These are phyloP conservation scores for Bombus impatiens DNA, from an alignment of 1,140 invertebrate genomes.

Conservation along the genomic window DNA sequence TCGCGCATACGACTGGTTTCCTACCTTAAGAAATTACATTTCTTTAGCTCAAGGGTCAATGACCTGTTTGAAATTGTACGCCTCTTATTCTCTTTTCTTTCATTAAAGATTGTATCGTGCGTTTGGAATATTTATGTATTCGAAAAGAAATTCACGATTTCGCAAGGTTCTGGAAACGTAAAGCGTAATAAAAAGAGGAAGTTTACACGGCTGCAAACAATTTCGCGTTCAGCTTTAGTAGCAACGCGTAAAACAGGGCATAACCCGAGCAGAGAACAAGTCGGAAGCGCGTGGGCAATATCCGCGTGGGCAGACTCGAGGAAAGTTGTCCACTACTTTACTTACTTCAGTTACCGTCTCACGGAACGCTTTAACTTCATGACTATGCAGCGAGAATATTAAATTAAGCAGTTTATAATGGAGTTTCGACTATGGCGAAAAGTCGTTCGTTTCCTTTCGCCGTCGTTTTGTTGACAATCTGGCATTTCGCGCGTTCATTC, in stretches of 20 bases:
- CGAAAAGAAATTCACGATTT: not conserved
- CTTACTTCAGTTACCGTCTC: constrained; percentile 48
- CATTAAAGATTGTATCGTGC: not conserved
- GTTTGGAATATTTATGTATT: not conserved
- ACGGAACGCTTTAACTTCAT: constrained; percentile 51
- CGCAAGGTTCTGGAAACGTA: not conserved
- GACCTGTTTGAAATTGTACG: not conserved
- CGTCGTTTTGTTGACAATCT: constrained; percentile 8
- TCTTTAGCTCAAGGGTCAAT: not conserved
- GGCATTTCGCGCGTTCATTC: not conserved
- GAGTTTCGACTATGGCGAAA: constrained; percentile 37
- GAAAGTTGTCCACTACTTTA: constrained; percentile 62
- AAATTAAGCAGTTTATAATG: constrained; percentile 53
- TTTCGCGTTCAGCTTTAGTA: not conserved
- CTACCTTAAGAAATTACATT: constrained; percentile 1
- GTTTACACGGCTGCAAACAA: not conserved
- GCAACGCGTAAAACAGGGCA: constrained; percentile 12
- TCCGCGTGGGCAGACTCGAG: constrained; percentile 45
- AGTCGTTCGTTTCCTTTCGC: not conserved
- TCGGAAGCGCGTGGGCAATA: constrained; percentile 51
- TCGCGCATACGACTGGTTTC: not conserved
- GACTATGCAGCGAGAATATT: constrained; percentile 56
- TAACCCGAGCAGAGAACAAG: constrained; percentile 11
- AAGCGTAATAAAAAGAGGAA: not conserved
- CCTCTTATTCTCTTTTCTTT: not conserved